phyloP scores from a whole-genome alignment of 1,140 invertebrate genomes.

The Pinna nobilis region DNA sequence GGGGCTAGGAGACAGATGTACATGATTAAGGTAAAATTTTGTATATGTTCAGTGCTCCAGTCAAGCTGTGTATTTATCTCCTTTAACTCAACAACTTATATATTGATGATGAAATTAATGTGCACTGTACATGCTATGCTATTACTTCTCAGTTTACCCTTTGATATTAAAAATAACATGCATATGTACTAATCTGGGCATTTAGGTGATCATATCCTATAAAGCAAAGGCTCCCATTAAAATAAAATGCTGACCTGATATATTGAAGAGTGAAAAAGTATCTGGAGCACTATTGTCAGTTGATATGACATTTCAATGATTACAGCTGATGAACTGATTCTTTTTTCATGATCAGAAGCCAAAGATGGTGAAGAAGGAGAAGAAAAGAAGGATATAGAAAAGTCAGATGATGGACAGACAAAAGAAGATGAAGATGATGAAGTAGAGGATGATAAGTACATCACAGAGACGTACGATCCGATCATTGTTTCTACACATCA shows the following conservation, averaged over 20 bases:
- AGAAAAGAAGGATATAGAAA: constrained; percentile 44
- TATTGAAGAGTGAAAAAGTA: neutral
- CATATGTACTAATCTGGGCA: too few species aligned
- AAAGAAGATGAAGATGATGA: constrained; percentile 40
- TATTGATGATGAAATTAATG: too few species aligned
- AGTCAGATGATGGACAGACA: constrained; percentile 19
- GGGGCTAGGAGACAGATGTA: too few species aligned
- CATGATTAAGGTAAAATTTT: too few species aligned
- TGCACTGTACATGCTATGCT: too few species aligned
- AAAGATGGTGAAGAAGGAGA: constrained; percentile 45
- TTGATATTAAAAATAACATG: too few species aligned
- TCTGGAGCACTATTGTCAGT: neutral
- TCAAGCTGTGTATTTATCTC: too few species aligned
- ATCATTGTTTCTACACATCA: constrained; percentile 69
- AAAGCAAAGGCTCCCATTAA: too few species aligned
- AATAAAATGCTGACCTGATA: neutral
- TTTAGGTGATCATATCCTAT: too few species aligned
- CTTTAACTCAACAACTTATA: too few species aligned
- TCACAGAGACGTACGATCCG: constrained; percentile 63
- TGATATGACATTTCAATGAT: neutral
- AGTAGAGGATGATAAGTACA: constrained; percentile 54
- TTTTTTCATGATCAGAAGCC: constrained; percentile 7
- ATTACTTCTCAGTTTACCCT: too few species aligned
- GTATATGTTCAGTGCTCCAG: too few species aligned
- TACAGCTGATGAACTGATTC: neutral